Evolutionary conservation across 2,888 invertebrate species (phyloP).

Genomic region (Hololepta plana): DNA sequence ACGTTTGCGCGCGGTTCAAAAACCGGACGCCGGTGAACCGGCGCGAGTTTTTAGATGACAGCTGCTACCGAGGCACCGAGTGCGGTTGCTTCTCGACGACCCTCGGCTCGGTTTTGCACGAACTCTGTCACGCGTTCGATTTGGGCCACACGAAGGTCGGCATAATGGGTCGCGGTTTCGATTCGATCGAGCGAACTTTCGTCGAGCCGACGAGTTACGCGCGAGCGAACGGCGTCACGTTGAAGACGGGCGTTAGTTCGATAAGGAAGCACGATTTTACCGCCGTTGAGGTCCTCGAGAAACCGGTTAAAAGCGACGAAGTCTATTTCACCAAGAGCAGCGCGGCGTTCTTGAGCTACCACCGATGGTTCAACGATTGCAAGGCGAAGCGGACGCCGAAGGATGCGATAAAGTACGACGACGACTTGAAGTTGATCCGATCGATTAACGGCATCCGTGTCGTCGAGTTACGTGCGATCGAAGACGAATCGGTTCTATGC

Average conservation of each 20-base stretch:
- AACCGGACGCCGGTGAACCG: conserved; percentile 49
- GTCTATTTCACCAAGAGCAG: conserved; percentile 44
- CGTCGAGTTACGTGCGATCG: conserved; percentile 43
- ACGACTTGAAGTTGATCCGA: conserved; percentile 28
- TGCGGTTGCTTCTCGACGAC: conserved; percentile 84
- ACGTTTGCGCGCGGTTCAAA: conserved; percentile 42
- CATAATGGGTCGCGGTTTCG: conserved; percentile 85
- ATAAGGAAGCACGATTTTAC: conserved; percentile 5
- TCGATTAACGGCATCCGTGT: conserved; percentile 45
- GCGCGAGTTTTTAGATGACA: conserved; percentile 69
- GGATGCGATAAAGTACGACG: conserved; percentile 19
- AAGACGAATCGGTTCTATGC: conserved; percentile 39
- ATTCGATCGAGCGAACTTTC: conserved; percentile 64
- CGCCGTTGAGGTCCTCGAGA: conserved; percentile 4
- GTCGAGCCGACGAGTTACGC: conserved; percentile 21
- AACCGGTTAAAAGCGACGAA: conserved; percentile 26
- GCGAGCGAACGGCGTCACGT: conserved; percentile 1
- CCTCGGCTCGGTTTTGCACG: conserved; percentile 81
- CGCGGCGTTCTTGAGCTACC: conserved; percentile 44
- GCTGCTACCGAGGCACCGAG: conserved; percentile 68
- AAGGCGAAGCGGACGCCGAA: neutral
- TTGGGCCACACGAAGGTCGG: conserved; percentile 80
- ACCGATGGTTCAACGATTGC: conserved; percentile 16
- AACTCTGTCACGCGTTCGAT: conserved; percentile 87
- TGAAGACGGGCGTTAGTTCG: conserved; percentile 4